These are phyloP conservation scores for Actinemys pallida DNA, from an alignment of 2,113 vertebrate genomes.

Conservation along the genomic window DNA sequence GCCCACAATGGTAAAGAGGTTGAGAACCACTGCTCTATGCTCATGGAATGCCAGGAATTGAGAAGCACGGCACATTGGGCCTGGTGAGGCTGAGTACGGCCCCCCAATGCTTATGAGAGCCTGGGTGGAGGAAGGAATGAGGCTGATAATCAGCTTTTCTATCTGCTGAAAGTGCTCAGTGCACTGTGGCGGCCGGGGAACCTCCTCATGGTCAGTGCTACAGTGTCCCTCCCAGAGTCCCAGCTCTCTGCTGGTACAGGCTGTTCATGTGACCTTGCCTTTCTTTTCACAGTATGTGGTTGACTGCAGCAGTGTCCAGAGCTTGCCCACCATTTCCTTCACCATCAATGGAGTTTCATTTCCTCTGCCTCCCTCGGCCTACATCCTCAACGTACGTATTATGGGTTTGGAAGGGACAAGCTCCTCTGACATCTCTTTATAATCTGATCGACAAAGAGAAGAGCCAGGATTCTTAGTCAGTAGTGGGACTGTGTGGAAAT, in stretches of 20 bases:
- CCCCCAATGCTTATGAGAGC: too few relatives aligned
- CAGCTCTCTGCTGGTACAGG: not conserved
- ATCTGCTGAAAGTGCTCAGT: not conserved
- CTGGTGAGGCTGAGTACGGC: not conserved
- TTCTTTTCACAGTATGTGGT: conserved; percentile 40
- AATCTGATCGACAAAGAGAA: not conserved
- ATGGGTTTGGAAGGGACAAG: not conserved
- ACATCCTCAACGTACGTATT: conserved; percentile 42
- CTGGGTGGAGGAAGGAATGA: not conserved
- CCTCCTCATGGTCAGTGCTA: not conserved
- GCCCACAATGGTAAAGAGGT: too few relatives aligned
- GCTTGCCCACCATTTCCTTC: conserved; percentile 52
- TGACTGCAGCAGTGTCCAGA: conserved; percentile 27
- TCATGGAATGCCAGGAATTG: not conserved
- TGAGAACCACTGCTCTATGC: not conserved
- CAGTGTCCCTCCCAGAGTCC: too few relatives aligned
- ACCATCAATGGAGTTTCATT: conserved; percentile 43
- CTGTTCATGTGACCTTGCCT: not conserved
- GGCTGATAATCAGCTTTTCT: not conserved
- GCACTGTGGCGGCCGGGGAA: not conserved
- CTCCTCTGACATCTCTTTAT: not conserved
- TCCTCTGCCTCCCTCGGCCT: conserved; percentile 53
- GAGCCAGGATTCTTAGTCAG: not conserved
- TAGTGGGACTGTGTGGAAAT: not conserved
- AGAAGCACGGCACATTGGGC: not conserved